Percentiles rank a stretch among this genome's conserved stretches.
Evolutionary conservation across 2,888 invertebrate species (phyloP).

Genomic region (Trilocha varians): DNA sequence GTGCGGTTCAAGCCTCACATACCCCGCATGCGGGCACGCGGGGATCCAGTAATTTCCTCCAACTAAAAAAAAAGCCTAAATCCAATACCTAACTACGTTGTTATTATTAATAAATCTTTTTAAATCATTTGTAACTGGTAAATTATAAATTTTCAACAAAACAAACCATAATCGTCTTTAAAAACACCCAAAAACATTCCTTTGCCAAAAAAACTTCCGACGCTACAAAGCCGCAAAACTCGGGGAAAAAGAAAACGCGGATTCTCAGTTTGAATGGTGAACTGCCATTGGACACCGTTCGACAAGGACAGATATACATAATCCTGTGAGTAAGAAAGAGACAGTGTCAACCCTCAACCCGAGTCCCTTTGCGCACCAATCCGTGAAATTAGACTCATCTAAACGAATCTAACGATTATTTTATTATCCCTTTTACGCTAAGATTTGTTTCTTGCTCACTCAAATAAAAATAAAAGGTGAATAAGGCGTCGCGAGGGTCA

Average conservation of each 20-base stretch:
- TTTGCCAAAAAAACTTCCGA: slow-evolving; percentile 18
- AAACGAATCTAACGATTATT: slow-evolving; percentile 74
- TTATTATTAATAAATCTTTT: too few species aligned
- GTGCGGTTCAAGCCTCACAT: too few species aligned
- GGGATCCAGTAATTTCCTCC: too few species aligned
- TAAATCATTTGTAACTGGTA: too few species aligned
- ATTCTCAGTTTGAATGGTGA: slow-evolving; percentile 27
- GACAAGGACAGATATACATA: slow-evolving; percentile 23
- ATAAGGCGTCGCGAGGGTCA: slow-evolving; percentile 65
- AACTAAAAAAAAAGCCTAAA: too few species aligned
- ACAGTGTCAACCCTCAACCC: slow-evolving; percentile 39
- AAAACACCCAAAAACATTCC: slow-evolving; percentile 1
- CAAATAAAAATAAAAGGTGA: slow-evolving; percentile 74
- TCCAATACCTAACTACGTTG: too few species aligned
- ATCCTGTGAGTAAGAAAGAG: slow-evolving; percentile 25
- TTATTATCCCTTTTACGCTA: slow-evolving; percentile 73
- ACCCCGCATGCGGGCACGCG: too few species aligned
- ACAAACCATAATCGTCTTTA: too few species aligned
- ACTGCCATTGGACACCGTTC: slow-evolving; percentile 42
- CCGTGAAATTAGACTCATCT: slow-evolving; percentile 73
- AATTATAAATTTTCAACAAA: too few species aligned
- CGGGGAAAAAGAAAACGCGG: slow-evolving; percentile 46
- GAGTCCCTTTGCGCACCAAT: slow-evolving; percentile 66
- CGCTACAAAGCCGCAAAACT: slow-evolving; percentile 46
- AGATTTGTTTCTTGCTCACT: slow-evolving; percentile 74